These are phyloP conservation scores for Chymomyza amoena DNA, from an alignment of 2,888 invertebrate species.

Conservation along the genomic window DNA sequence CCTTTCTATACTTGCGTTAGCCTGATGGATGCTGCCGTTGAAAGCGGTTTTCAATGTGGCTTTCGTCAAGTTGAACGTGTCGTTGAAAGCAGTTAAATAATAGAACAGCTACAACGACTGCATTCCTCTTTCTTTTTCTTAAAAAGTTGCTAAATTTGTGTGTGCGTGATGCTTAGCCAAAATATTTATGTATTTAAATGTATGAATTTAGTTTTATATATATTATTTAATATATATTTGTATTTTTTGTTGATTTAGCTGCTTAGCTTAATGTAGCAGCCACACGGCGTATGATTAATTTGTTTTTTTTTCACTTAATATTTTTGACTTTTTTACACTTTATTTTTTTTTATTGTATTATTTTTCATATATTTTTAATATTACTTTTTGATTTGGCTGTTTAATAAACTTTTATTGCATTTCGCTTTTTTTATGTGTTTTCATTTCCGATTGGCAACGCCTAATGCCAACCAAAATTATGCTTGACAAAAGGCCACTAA, in stretches of 20 bases:
- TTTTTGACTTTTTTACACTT: conserved; percentile 15
- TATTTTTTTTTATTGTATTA: neutral
- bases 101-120: conserved; percentile 48
- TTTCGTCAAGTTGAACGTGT: conserved; percentile 61
- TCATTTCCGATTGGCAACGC: conserved; percentile 55
- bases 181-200: neutral
- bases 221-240: conserved; percentile 16
- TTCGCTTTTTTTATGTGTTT: conserved; percentile 10
- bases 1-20: neutral
- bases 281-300: conserved; percentile 58
- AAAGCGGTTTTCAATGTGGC: conserved; percentile 64
- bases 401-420: conserved; percentile 7
- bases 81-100: conserved; percentile 70
- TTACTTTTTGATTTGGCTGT: neutral
- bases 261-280: conserved; percentile 16
- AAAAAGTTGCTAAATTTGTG: neutral
- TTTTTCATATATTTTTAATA: neutral
- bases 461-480: conserved; percentile 32
- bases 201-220: conserved; percentile 1
- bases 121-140: conserved; percentile 17
- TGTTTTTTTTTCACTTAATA: conserved; percentile 15
- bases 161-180: no score
- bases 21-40: conserved; percentile 55
- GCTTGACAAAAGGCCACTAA: conserved; percentile 15
- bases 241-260: conserved; percentile 12